Base-by-base conservation (phyloP, 2,888 invertebrate genomes). In the Erpobdella octoculata region DNA sequence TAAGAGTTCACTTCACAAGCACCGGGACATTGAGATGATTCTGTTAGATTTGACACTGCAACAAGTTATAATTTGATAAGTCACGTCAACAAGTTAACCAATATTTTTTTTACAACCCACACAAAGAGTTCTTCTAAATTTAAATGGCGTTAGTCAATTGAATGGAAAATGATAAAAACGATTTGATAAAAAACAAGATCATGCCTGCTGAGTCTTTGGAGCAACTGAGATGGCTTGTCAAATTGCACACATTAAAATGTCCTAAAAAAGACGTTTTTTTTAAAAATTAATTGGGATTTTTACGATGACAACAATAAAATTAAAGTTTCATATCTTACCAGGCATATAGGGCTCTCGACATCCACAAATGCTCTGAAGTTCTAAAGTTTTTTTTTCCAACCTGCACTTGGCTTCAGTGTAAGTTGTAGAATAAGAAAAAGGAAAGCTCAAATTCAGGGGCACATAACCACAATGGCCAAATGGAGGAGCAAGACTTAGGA, bases 261-360 rank as follows among this genome's bases (percentile, higher is more conserved):
- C 71, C 71, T 71, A 5, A n/a, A 31, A n/a, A n/a, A n/a, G n/a
- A n/a, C n/a, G n/a, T n/a, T n/a, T n/a, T n/a, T n/a, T n/a, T n/a
- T n/a, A n/a, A n/a, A n/a, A n/a, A n/a, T n/a, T n/a, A n/a, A n/a
- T n/a, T n/a, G n/a, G n/a, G n/a, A n/a, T n/a, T n/a, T n/a, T n/a
- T n/a, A n/a, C n/a, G n/a, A n/a, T n/a, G n/a, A n/a, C n/a, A n/a
- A n/a, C n/a, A n/a, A n/a, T n/a, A n/a, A n/a, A n/a, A n/a, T n/a
- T n/a, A n/a, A n/a, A n/a, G n/a, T n/a, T n/a, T n/a, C n/a, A n/a
- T n/a, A 33, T 9, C 28, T n/a, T 8, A 73, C 74, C 72, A 9
- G 74, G 72, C 74, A 74, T 74, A 69, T 73, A 71, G n/a, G 65
- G 53, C 33, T 74, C 72, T 2, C 53, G 37, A 36, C 74, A 74